Conservation (phyloP, 2,113 vertebrate species). For the Aptenodytes forsteri region DNA sequence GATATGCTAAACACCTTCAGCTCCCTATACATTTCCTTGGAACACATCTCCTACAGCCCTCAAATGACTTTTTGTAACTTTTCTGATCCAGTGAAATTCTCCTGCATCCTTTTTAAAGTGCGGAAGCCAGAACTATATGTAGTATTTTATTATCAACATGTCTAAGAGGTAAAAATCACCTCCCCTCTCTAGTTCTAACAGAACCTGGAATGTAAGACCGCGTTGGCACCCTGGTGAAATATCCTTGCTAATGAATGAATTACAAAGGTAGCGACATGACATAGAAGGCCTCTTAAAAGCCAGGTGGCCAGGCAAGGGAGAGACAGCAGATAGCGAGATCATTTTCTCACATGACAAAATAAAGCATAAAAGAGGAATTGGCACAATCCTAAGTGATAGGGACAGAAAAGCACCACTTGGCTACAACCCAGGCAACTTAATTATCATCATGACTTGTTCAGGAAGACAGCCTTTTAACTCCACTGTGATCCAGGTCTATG, state of each 20-base stretch:
- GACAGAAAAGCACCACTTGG: conserved; percentile 70
- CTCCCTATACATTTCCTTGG: conserved; percentile 45
- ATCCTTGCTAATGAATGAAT: conserved; percentile 66
- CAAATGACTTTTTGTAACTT: conserved; percentile 69
- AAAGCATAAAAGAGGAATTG: conserved; percentile 64
- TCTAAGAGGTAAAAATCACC: conserved; percentile 60
- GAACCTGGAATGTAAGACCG: conserved; percentile 59
- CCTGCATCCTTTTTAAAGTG: conserved; percentile 48
- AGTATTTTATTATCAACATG: conserved; percentile 66
- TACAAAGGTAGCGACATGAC: conserved; percentile 59
- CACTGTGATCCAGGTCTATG: conserved; percentile 41
- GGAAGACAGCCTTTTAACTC: conserved; percentile 63
- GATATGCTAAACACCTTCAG: conserved; percentile 49
- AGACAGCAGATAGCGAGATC: conserved; percentile 54
- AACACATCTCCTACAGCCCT: conserved; percentile 47
- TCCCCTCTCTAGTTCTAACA: conserved; percentile 62
- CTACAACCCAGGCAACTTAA: conserved; percentile 68
- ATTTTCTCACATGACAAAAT: conserved; percentile 68
- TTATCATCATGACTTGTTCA: conserved; percentile 59
- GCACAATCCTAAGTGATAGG: conserved; percentile 70
- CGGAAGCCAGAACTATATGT: conserved; percentile 47
- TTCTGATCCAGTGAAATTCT: conserved; percentile 64
- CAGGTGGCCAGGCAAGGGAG: conserved; percentile 65
- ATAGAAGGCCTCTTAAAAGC: conserved; percentile 63
- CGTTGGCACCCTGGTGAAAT: conserved; percentile 63